phyloP scores from a whole-genome alignment of 2,113 vertebrate species.

The Zosterops japonicus region DNA sequence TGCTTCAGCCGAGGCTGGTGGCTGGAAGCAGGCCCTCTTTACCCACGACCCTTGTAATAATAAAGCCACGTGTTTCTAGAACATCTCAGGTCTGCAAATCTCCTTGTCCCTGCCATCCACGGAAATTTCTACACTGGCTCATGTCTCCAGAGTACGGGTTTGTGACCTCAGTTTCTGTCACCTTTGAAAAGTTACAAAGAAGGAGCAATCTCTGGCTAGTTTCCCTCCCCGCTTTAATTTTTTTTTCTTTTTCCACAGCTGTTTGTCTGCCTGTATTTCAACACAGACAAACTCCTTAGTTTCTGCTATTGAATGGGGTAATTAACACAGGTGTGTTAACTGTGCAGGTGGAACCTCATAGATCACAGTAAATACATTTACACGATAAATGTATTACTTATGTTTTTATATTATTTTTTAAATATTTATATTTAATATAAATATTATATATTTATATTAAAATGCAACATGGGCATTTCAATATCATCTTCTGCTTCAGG shows the following conservation, averaged over 20 bases:
- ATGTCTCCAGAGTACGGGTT: neutral
- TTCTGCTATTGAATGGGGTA: neutral
- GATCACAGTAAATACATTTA: neutral
- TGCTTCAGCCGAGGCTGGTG: too few species aligned
- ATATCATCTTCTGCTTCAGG: neutral
- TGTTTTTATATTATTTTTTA: neutral
- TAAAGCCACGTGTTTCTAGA: too few species aligned
- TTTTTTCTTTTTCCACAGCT: neutral
- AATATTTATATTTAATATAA: too few species aligned
- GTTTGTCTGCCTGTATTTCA: neutral
- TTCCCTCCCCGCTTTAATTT: neutral
- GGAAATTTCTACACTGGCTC: neutral
- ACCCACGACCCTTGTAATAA: too few species aligned
- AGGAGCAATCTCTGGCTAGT: neutral
- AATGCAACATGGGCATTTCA: neutral
- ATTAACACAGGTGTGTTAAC: neutral
- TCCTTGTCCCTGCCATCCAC: too few species aligned
- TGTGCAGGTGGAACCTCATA: neutral
- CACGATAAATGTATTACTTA: neutral
- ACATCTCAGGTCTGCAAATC: too few species aligned
- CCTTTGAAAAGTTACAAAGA: neutral
- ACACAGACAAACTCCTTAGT: neutral
- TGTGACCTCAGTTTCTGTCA: neutral
- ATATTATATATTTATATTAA: too few species aligned
- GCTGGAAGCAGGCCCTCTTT: too few species aligned